Evolutionary conservation across 2,888 invertebrate genomes (phyloP).

Genomic region (Muscina levida): DNA sequence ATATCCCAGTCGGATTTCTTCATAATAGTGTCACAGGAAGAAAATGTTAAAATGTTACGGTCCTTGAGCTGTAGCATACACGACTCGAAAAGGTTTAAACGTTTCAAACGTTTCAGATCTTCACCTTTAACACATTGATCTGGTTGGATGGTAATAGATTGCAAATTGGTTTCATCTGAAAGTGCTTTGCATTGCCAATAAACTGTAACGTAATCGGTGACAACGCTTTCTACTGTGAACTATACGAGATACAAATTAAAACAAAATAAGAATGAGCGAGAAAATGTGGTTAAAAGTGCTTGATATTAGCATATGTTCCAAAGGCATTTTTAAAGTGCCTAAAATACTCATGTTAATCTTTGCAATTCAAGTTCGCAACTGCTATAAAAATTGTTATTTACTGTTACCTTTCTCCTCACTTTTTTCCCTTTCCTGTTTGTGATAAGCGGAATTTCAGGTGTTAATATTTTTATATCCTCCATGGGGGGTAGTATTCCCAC

Average conservation of each 20-base stretch:
- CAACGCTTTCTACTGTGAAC: constrained; percentile 91
- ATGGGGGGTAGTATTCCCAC: constrained; percentile 87
- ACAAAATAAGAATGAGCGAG: no score
- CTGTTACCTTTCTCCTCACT: constrained; percentile 82
- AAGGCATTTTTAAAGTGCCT: no score
- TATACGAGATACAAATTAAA: no score
- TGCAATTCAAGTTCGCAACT: no score
- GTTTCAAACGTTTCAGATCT: constrained; percentile 89
- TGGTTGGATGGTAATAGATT: constrained; percentile 83
- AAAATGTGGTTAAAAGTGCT: no score
- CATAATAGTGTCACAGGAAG: constrained; percentile 87
- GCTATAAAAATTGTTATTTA: no score
- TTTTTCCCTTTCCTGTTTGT: constrained; percentile 83
- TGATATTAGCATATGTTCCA: no score
- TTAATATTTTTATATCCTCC: constrained; percentile 90
- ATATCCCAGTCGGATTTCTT: constrained; percentile 90
- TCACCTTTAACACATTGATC: constrained; percentile 86
- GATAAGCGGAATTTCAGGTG: constrained; percentile 88
- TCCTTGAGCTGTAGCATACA: constrained; percentile 95
- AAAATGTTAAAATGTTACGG: constrained; percentile 90
- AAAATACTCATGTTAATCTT: no score
- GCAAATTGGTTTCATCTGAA: constrained; percentile 81
- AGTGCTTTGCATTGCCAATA: constrained; percentile 92
- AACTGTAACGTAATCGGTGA: constrained; percentile 90
- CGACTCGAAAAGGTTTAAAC: constrained; percentile 92